phyloP scores from a whole-genome alignment of 2,113 vertebrate genomes.

The Irena cyanogastra region DNA sequence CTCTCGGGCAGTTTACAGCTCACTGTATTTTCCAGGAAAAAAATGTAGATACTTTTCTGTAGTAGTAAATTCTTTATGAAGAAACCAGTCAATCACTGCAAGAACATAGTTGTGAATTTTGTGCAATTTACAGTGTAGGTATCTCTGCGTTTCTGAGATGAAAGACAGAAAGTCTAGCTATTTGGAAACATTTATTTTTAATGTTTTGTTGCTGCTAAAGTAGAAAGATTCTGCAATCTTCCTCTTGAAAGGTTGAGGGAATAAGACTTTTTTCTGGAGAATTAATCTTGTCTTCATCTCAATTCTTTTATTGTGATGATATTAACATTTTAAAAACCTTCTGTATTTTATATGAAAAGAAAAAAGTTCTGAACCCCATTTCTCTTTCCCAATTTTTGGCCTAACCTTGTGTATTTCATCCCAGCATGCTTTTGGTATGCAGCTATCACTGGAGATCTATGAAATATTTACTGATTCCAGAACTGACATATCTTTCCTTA shows the following conservation, averaged over 20 bases:
- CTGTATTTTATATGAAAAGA: not conserved
- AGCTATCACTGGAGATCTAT: not conserved
- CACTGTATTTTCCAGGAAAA: not conserved
- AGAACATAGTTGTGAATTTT: not conserved
- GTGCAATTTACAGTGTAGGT: not conserved
- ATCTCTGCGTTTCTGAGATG: not conserved
- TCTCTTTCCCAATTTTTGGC: not conserved
- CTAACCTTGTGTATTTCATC: not conserved
- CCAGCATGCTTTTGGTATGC: not conserved
- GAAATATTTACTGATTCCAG: not conserved
- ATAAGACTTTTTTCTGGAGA: not conserved
- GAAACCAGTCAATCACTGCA: not conserved
- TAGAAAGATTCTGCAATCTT: not conserved
- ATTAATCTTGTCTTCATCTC: not conserved
- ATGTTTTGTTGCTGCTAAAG: not conserved
- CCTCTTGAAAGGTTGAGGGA: not conserved
- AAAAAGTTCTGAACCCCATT: not conserved
- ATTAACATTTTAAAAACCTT: not conserved
- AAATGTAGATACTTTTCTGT: not conserved
- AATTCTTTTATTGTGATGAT: not conserved
- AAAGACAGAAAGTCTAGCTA: not conserved
- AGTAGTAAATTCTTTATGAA: slow-evolving; percentile 23
- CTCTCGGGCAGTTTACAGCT: not conserved
- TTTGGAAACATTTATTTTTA: slow-evolving; percentile 30
- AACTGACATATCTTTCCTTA: not conserved